phyloP scores from a whole-genome alignment of 2,888 invertebrate genomes.

The Heteropelma amictum region DNA sequence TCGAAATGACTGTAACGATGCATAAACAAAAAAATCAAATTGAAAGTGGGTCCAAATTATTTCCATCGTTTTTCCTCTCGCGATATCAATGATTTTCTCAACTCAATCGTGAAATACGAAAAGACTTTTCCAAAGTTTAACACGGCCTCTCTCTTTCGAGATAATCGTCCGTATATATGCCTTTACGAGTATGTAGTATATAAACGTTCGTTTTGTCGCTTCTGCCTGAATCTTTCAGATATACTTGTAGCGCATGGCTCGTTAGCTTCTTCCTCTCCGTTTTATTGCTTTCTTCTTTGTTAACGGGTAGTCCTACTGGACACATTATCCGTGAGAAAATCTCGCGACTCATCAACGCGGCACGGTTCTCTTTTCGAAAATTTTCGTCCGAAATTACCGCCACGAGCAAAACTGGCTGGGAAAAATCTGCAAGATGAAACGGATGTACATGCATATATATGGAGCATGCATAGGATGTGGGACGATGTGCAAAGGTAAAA shows the following conservation, averaged over 20 bases:
- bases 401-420: conserved; percentile 8
- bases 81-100: no score
- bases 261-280: neutral
- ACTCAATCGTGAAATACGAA: no score
- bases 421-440: conserved; percentile 21
- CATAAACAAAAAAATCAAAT: no score
- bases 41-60: no score
- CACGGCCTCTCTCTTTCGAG: no score
- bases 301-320: neutral
- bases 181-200: no score
- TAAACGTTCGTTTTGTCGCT: no score
- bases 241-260: neutral
- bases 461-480: conserved; percentile 59
- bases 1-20: neutral
- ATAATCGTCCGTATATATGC: no score
- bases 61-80: no score
- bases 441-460: neutral
- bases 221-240: no score
- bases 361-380: neutral
- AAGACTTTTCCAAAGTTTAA: no score
- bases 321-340: conserved; percentile 54
- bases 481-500: conserved; percentile 56
- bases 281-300: neutral
- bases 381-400: conserved; percentile 1
- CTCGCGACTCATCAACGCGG: neutral